These are phyloP conservation scores for Torymus tubicola DNA, from an alignment of 2,888 invertebrate genomes.

Conservation along the genomic window DNA sequence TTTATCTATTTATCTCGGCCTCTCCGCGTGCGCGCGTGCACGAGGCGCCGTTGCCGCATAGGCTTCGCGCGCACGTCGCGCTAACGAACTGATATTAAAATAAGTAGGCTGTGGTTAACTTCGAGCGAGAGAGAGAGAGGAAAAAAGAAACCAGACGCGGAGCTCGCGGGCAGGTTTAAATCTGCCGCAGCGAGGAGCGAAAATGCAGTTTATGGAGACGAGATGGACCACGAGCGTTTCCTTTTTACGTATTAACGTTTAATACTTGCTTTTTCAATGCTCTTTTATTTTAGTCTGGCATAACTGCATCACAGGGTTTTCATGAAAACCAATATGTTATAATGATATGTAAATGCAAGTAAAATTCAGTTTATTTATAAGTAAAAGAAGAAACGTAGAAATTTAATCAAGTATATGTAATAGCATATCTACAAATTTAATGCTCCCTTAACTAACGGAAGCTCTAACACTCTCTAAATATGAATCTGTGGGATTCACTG, in stretches of 20 bases:
- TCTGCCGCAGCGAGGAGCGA: constrained; percentile 11
- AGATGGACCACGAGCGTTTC: constrained; percentile 7
- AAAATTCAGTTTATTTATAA: too few relatives aligned
- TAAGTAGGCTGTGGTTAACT: constrained; percentile 64
- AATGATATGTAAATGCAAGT: too few relatives aligned
- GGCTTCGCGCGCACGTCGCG: constrained; percentile 40
- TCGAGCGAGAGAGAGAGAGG: constrained; percentile 15
- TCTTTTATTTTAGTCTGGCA: too few relatives aligned
- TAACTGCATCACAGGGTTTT: too few relatives aligned
- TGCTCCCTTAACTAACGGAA: too few relatives aligned
- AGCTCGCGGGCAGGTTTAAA: constrained; percentile 28
- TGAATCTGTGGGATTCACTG: not conserved
- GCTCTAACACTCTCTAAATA: too few relatives aligned
- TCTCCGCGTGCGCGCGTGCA: not conserved
- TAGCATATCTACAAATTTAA: too few relatives aligned
- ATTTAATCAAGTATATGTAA: too few relatives aligned
- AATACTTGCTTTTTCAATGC: too few relatives aligned
- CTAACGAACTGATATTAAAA: constrained; percentile 75
- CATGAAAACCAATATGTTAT: too few relatives aligned
- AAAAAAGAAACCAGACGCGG: not conserved
- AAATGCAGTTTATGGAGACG: constrained; percentile 30
- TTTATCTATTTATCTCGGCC: constrained; percentile 74
- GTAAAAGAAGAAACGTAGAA: too few relatives aligned
- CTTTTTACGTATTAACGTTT: not conserved
- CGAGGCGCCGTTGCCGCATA: not conserved